phyloP scores from a whole-genome alignment of 2,797 vertebrate genomes.

The Takifugu rubripes region DNA sequence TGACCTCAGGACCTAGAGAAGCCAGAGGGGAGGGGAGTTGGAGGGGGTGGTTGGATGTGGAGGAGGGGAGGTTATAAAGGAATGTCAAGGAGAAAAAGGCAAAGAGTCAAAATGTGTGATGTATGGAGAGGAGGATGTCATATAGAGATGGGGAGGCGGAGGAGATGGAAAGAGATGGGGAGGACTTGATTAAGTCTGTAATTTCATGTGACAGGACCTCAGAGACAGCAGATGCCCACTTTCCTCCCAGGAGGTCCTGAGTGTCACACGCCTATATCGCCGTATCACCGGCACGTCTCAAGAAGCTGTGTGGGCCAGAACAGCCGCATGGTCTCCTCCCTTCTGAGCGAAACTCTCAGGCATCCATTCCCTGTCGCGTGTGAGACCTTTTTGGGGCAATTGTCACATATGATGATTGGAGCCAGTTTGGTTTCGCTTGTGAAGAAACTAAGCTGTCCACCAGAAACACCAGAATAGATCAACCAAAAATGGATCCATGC shows the following conservation, averaged over 20 bases:
- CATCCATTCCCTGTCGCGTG: background rate
- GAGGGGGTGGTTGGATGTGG: slow-evolving; percentile 1
- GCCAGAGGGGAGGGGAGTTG: slow-evolving; percentile 4
- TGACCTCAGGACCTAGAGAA: slow-evolving; percentile 41
- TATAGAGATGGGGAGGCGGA: slow-evolving; percentile 19
- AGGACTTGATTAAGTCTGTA: slow-evolving; percentile 57
- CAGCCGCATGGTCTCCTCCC: slow-evolving; percentile 2
- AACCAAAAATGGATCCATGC: too few relatives aligned
- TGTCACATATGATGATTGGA: too few relatives aligned
- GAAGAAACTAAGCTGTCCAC: too few relatives aligned
- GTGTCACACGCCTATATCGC: slow-evolving; percentile 40
- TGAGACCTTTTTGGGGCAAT: too few relatives aligned
- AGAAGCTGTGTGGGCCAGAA: slow-evolving; percentile 12
- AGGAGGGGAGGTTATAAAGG: slow-evolving; percentile 2
- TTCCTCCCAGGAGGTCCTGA: slow-evolving; percentile 49
- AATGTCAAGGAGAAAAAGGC: slow-evolving; percentile 39
- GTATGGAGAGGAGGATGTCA: background rate
- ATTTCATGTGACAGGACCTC: slow-evolving; percentile 58
- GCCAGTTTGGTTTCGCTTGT: too few relatives aligned
- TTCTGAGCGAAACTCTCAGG: background rate
- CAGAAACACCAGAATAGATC: too few relatives aligned
- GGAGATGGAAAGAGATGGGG: slow-evolving; percentile 30
- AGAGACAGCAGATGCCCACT: slow-evolving; percentile 58
- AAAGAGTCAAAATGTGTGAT: slow-evolving; percentile 25
- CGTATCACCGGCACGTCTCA: slow-evolving; percentile 46